A percentile compares a stretch with the other conserved stretches of the same genome.
Conservation (phyloP, 2,888 invertebrate species). For the Parapristionchus giblindavisi region DNA sequence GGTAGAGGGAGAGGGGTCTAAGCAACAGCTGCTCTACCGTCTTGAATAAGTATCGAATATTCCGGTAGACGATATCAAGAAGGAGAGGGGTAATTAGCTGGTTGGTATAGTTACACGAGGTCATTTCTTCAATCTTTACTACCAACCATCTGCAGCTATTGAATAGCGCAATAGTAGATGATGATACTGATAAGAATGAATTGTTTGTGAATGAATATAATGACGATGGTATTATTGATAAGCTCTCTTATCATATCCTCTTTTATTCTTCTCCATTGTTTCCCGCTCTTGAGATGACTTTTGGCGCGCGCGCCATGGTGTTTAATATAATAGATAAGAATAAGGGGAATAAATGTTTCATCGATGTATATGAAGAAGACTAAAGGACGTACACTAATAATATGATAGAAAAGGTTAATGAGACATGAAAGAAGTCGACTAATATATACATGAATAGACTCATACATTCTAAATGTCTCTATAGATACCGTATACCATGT, state of each 20-base stretch:
- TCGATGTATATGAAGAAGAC: background rate
- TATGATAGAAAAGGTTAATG: no score
- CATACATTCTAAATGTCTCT: no score
- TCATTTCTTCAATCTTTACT: no score
- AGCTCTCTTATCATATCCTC: background rate
- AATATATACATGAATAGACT: no score
- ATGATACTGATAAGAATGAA: background rate
- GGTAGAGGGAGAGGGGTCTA: no score
- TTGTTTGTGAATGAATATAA: background rate
- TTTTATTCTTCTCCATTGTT: constrained; percentile 20
- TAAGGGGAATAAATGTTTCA: no score
- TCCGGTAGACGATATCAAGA: no score
- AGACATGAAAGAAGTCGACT: no score
- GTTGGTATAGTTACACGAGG: constrained; percentile 17
- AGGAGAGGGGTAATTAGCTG: constrained; percentile 31
- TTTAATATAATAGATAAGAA: background rate
- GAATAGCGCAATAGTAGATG: background rate
- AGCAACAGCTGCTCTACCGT: no score
- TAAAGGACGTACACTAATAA: no score
- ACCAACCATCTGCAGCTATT: constrained; percentile 21
- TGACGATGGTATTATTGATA: background rate
- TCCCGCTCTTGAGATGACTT: constrained; percentile 15
- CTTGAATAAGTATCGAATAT: no score
- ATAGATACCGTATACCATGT: no score
- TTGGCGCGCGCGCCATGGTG: constrained; percentile 22